These are phyloP conservation scores for Bradypus variegatus DNA, from an alignment of 2,797 vertebrate species.

Conservation along the genomic window DNA sequence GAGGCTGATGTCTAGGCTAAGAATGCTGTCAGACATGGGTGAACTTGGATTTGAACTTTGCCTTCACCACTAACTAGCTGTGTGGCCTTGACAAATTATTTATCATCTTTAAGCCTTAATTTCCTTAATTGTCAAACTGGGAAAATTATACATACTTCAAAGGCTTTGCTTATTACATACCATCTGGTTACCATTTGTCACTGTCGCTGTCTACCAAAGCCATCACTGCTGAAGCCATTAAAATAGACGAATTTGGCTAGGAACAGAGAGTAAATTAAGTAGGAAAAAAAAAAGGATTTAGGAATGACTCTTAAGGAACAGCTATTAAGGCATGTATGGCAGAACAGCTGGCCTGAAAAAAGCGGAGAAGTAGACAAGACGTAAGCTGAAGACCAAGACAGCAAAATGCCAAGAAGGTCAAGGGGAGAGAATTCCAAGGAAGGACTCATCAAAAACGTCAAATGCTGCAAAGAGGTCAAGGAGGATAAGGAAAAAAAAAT, in stretches of 20 bases:
- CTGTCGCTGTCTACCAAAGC: constrained; percentile 42
- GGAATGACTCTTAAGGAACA: constrained; percentile 1
- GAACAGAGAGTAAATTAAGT: constrained; percentile 37
- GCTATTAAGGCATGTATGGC: neutral
- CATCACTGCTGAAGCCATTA: constrained; percentile 47
- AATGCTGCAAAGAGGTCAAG: neutral
- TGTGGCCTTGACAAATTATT: constrained; percentile 59
- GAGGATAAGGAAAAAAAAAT: neutral
- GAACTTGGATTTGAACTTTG: constrained; percentile 44
- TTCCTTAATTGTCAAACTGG: constrained; percentile 60
- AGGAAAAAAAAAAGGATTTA: constrained; percentile 18
- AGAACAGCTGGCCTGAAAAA: neutral
- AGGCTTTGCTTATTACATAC: constrained; percentile 41
- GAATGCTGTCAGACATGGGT: neutral
- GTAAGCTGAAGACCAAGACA: neutral
- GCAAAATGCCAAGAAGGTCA: neutral
- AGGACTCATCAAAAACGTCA: neutral
- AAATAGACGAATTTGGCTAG: constrained; percentile 55
- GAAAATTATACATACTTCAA: constrained; percentile 62
- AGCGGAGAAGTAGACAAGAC: neutral
- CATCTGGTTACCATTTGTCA: constrained; percentile 64
- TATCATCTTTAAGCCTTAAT: constrained; percentile 55
- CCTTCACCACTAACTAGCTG: constrained; percentile 47
- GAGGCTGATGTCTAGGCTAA: neutral
- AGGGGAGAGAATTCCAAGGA: neutral